Percentiles rank a stretch among this genome's conserved stretches.
Evolutionary conservation across 2,113 vertebrate genomes (phyloP).

Genomic region (Tetraodon nigroviridis): DNA sequence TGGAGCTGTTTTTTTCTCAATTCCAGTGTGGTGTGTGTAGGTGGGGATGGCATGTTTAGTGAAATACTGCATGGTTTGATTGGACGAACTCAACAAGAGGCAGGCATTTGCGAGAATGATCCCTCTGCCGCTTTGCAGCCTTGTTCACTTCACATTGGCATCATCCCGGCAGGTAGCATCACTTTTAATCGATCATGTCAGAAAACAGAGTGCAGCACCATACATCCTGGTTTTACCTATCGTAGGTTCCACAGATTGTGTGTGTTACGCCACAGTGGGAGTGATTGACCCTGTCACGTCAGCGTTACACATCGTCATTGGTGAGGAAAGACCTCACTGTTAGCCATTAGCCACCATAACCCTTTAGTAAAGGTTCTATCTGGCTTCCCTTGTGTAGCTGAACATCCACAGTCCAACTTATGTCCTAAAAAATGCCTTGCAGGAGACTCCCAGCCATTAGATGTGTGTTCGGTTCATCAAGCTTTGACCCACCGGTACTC

Average conservation of each 20-base stretch:
- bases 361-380: background rate
- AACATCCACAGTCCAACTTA: background rate
- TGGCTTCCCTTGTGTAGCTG: background rate
- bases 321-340: slow-evolving; percentile 46
- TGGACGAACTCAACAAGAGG: slow-evolving; percentile 77
- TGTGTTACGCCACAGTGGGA: slow-evolving; percentile 79
- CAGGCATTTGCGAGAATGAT: slow-evolving; percentile 71
- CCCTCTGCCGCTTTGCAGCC: slow-evolving; percentile 62
- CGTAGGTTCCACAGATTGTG: slow-evolving; percentile 79
- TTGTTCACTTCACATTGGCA: slow-evolving; percentile 78
- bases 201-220: background rate
- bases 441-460: slow-evolving; percentile 83
- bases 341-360: no score
- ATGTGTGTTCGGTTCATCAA: slow-evolving; percentile 80
- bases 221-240: background rate
- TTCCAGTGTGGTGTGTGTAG: slow-evolving; percentile 79
- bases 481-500: slow-evolving; percentile 68
- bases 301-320: slow-evolving; percentile 78
- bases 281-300: slow-evolving; percentile 77
- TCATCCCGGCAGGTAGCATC: slow-evolving; percentile 78
- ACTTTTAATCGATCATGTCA: background rate
- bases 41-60: slow-evolving; percentile 82
- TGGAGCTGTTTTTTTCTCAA: slow-evolving; percentile 37
- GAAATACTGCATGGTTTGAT: slow-evolving; percentile 81
- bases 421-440: slow-evolving; percentile 12